Percentiles rank a stretch among this genome's conserved stretches.
Evolutionary conservation across 1,140 invertebrate species (phyloP).

Genomic region (Aphelenchoides avenae): DNA sequence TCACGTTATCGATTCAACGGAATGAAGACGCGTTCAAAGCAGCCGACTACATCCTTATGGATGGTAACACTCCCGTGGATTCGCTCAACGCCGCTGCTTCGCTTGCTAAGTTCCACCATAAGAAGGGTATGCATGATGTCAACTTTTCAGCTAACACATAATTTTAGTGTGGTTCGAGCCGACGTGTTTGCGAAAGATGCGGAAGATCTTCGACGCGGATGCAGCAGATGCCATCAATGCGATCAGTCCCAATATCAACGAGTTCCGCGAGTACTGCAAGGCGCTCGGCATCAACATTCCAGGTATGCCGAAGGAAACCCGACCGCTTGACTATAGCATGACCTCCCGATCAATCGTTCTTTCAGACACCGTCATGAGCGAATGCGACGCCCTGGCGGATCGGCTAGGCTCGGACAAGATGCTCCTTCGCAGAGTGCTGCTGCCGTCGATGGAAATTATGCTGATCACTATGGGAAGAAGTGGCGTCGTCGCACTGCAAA

Average conservation of each 20-base stretch:
- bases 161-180: constrained; percentile 57
- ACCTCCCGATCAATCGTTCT: no score
- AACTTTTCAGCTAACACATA: no score
- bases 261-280: constrained; percentile 29
- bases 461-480: constrained; percentile 19
- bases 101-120: no score
- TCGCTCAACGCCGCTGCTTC: constrained; percentile 25
- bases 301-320: constrained; percentile 8
- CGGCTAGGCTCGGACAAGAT: no score
- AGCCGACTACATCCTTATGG: constrained; percentile 46
- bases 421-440: background rate
- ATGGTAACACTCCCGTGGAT: constrained; percentile 39
- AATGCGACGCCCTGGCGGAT: no score
- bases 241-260: constrained; percentile 48
- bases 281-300: constrained; percentile 1
- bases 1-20: constrained; percentile 30
- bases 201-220: constrained; percentile 39
- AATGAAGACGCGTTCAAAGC: constrained; percentile 31
- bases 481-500: constrained; percentile 17
- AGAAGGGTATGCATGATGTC: no score
- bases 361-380: no score
- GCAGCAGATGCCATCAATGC: constrained; percentile 3
- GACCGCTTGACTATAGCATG: no score
- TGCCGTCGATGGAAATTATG: constrained; percentile 2
- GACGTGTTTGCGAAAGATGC: constrained; percentile 45